Conservation (phyloP, 30 jellyfish, hydroid and myxozoan genomes). For the Aurelia sp. region DNA sequence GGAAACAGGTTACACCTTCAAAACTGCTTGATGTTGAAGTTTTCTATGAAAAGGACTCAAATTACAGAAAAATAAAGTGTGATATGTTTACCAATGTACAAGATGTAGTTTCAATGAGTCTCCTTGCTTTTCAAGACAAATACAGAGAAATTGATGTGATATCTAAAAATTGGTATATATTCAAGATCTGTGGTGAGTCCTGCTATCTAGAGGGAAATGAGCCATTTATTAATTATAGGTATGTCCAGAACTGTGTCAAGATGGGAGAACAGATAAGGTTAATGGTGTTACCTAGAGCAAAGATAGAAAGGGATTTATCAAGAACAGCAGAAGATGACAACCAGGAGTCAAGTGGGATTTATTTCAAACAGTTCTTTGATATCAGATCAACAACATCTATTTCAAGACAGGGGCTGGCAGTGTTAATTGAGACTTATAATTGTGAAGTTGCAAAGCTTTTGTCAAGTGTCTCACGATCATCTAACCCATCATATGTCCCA, state of each 20-base stretch:
- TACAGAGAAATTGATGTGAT: constrained; percentile 77
- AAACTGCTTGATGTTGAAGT: constrained; percentile 39
- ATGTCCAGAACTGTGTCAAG: constrained; percentile 79
- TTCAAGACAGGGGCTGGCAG: constrained; percentile 89
- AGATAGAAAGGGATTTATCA: constrained; percentile 62
- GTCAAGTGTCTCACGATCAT: constrained; percentile 56
- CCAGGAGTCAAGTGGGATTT: constrained; percentile 74
- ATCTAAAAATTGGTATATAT: constrained; percentile 70
- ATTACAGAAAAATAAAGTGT: constrained; percentile 35
- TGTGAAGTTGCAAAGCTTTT: constrained; percentile 82
- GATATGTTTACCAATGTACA: constrained; percentile 59
- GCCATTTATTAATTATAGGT: constrained; percentile 70
- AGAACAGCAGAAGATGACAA: constrained; percentile 86
- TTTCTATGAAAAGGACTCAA: constrained; percentile 34
- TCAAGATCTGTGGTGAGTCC: constrained; percentile 82
- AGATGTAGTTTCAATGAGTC: constrained; percentile 65
- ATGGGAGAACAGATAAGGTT: constrained; percentile 57
- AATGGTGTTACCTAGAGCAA: constrained; percentile 45
- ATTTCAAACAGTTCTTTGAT: constrained; percentile 83
- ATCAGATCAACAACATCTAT: constrained; percentile 62
- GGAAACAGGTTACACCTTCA: constrained; percentile 13
- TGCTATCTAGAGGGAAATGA: constrained; percentile 81
- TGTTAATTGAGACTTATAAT: constrained; percentile 86
- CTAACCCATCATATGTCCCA: constrained; percentile 68
- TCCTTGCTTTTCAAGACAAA: constrained; percentile 38